Base-by-base conservation (phyloP, 2,113 vertebrate species). In the Cottus gobio region DNA sequence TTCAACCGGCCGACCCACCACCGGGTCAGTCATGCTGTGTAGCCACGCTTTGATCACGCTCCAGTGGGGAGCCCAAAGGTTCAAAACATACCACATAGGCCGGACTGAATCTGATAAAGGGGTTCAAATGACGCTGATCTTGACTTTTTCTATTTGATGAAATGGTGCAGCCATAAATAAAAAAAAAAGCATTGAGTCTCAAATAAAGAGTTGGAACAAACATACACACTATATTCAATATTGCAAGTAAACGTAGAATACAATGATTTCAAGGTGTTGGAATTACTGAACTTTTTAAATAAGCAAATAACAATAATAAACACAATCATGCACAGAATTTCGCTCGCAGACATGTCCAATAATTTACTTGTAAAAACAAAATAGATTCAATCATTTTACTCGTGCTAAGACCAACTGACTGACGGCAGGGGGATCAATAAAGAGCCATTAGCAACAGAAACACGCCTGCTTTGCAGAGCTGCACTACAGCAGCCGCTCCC, bases 361-460 rank as follows among this genome's bases (percentile, higher is more conserved):
- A 37, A 34, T 50, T 18, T 52, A 30, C 54, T 39, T 22, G 18
- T 18, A 24, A 68, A 63, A 52, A 24, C 4, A 0, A 56, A 46
- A 39, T 16, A 0, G 26, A 69, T 50, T 36, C 10, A 24, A 42
- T 77, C 16, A 16, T 15, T 28, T 31, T 50, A 37, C 9, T 78
- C 56, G 22, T 5, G 0, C 9, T 31, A 24, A 50, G 3, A n/a
- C 36, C 30, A 12, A 66, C 34, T 36, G 37, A 73, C 28, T 13
- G 76, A 48, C 63, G 60, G 4, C 52, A 31, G 57, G 44, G 30
- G 26, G 80, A 90, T 91, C 92, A 84, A 93, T 91, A 85, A 69
- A n/a, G 61, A 75, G 10, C 80, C 85, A 90, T 92, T 89, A 91
- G 87, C 82, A 48, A 37, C 39, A 80, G 74, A 44, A 86, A 80